Percentiles rank a stretch among this genome's conserved stretches.
phyloP scores from a whole-genome alignment of 2,888 invertebrate genomes.

The Lasioglossum morio region DNA sequence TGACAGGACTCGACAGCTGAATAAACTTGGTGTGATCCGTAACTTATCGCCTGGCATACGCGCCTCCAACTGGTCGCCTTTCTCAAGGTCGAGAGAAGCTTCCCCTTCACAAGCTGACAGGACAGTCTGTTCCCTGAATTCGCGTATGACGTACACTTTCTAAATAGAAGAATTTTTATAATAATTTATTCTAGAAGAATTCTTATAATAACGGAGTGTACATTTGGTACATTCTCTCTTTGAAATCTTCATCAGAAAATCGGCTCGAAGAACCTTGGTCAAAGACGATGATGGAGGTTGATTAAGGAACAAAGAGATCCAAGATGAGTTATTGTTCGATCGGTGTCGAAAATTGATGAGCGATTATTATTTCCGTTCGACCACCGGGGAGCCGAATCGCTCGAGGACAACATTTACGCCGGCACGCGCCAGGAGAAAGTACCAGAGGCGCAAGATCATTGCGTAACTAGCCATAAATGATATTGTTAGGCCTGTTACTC shows the following conservation, averaged over 20 bases:
- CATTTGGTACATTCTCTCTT: too few relatives aligned
- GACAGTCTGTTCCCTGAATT: background rate
- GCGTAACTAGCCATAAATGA: constrained; percentile 83
- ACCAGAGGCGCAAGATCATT: constrained; percentile 78
- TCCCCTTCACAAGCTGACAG: too few relatives aligned
- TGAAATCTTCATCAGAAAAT: too few relatives aligned
- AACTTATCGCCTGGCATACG: constrained; percentile 1
- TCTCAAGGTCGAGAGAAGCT: background rate
- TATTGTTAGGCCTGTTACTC: constrained; percentile 77
- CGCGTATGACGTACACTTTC: background rate
- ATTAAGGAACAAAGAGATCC: background rate
- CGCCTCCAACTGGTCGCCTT: too few relatives aligned
- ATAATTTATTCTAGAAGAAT: too few relatives aligned
- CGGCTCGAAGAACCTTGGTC: too few relatives aligned
- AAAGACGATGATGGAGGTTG: background rate
- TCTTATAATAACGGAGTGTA: too few relatives aligned
- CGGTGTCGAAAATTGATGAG: constrained; percentile 6
- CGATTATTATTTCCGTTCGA: constrained; percentile 37
- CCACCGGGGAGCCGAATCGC: constrained; percentile 42
- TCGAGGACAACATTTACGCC: constrained; percentile 73
- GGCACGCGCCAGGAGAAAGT: constrained; percentile 80
- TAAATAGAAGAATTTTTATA: too few relatives aligned
- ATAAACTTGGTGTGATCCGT: background rate
- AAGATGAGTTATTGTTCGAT: background rate
- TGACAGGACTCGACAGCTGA: constrained; percentile 12